Evolutionary conservation across 2,888 invertebrate genomes (phyloP).

Genomic region (Lasius platythorax): DNA sequence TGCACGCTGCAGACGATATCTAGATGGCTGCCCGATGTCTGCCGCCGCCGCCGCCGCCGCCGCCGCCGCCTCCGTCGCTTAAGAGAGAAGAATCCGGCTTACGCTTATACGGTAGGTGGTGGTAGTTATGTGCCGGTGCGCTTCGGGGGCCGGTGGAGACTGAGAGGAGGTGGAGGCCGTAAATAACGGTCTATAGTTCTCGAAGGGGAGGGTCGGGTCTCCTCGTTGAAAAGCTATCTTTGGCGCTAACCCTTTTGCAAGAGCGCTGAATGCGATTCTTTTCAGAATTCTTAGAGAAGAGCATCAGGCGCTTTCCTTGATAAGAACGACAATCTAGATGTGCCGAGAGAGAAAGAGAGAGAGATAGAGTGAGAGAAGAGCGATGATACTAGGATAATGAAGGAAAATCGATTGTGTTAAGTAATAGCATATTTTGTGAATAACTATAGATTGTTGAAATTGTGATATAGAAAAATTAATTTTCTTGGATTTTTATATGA

Average conservation of each 20-base stretch:
- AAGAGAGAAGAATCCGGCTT: constrained; percentile 72
- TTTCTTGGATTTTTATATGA: not conserved
- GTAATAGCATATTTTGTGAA: not conserved
- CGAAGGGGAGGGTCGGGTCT: constrained; percentile 47
- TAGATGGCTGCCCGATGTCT: constrained; percentile 78
- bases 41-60: constrained; percentile 67
- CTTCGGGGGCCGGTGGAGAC: constrained; percentile 58
- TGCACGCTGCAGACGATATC: constrained; percentile 77
- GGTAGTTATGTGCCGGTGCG: constrained; percentile 57
- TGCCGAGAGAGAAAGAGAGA: not conserved
- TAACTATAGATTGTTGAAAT: not conserved
- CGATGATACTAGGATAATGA: not conserved
- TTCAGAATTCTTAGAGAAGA: constrained; percentile 1
- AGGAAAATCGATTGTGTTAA: too few relatives aligned
- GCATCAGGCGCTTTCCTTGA: not conserved
- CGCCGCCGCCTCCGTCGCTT: constrained; percentile 66
- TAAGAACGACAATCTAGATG: not conserved
- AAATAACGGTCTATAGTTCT: constrained; percentile 78
- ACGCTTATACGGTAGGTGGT: constrained; percentile 65
- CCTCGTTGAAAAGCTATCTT: constrained; percentile 45
- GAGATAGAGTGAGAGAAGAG: not conserved
- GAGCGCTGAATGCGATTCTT: not conserved
- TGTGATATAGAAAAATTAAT: not conserved
- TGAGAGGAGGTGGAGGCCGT: constrained; percentile 72
- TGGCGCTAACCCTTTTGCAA: constrained; percentile 31